A percentile compares a stretch with the other conserved stretches of the same genome.
Conservation (phyloP, 1,140 invertebrate genomes). For the Drosophila azteca region DNA sequence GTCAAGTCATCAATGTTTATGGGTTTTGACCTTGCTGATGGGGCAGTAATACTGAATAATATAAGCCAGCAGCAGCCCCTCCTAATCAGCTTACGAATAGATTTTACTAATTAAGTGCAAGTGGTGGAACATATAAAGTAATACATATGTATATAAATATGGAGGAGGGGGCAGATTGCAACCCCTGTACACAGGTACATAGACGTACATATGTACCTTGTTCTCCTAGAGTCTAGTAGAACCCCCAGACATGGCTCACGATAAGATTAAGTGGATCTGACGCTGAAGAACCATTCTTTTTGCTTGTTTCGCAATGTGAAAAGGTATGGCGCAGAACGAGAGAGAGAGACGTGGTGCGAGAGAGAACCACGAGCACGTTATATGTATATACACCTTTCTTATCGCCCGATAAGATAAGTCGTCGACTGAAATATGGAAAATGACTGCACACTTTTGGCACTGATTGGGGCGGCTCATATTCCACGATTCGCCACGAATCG, state of each 20-base stretch:
- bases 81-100: constrained; percentile 55
- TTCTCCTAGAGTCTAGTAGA: too few species aligned
- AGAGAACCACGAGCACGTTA: constrained; percentile 4
- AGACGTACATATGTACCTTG: too few species aligned
- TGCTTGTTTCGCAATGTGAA: constrained; percentile 3
- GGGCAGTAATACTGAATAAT: constrained; percentile 24
- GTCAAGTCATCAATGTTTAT: constrained; percentile 79
- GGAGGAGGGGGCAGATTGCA: constrained; percentile 6
- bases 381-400: constrained; percentile 23
- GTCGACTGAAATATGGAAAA: constrained; percentile 43
- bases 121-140: neutral
- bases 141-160: too few species aligned
- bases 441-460: constrained; percentile 53
- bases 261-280: too few species aligned
- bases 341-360: neutral
- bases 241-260: too few species aligned
- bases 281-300: too few species aligned
- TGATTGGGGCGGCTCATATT: too few species aligned
- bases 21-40: constrained; percentile 69
- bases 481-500: neutral
- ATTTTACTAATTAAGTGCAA: constrained; percentile 59
- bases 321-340: neutral
- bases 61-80: constrained; percentile 22
- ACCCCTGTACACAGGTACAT: neutral
- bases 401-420: constrained; percentile 51